phyloP scores from a whole-genome alignment of 2,113 vertebrate genomes.

The Sander vitreus region DNA sequence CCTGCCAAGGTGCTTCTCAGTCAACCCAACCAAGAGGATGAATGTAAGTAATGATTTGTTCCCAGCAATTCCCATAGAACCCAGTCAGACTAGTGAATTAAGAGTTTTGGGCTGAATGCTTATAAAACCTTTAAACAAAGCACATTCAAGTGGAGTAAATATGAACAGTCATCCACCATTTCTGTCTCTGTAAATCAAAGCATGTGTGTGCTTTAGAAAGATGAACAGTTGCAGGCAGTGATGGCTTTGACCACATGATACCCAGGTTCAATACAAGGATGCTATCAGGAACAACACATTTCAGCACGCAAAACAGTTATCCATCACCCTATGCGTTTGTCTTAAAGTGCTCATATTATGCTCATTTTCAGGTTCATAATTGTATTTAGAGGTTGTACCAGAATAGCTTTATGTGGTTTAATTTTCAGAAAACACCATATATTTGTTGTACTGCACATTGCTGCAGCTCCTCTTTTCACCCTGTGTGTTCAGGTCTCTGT shows the following conservation, averaged over 20 bases:
- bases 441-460: too few species aligned
- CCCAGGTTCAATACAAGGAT: conserved; percentile 44
- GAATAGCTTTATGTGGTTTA: too few species aligned
- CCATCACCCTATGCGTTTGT: conserved; percentile 63
- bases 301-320: conserved; percentile 58
- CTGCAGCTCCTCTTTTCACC: too few species aligned
- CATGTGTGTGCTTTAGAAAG: conserved; percentile 52
- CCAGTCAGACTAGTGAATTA: conserved; percentile 42
- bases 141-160: conserved; percentile 63
- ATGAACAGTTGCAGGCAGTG: conserved; percentile 34
- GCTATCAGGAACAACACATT: conserved; percentile 56
- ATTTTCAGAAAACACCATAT: too few species aligned
- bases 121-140: conserved; percentile 66
- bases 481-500: too few species aligned
- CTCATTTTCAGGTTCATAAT: too few species aligned
- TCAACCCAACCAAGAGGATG: conserved; percentile 45
- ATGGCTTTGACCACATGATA: conserved; percentile 45
- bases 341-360: conserved; percentile 5
- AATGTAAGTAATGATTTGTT: conserved; percentile 66
- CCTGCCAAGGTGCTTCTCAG: conserved; percentile 58
- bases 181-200: conserved; percentile 65
- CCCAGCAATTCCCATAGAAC: conserved; percentile 36
- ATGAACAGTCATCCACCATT: conserved; percentile 66
- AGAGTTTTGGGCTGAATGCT: conserved; percentile 53
- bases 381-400: too few species aligned